These are phyloP conservation scores for Malachius bipustulatus DNA, from an alignment of 2,888 invertebrate species.

Conservation along the genomic window DNA sequence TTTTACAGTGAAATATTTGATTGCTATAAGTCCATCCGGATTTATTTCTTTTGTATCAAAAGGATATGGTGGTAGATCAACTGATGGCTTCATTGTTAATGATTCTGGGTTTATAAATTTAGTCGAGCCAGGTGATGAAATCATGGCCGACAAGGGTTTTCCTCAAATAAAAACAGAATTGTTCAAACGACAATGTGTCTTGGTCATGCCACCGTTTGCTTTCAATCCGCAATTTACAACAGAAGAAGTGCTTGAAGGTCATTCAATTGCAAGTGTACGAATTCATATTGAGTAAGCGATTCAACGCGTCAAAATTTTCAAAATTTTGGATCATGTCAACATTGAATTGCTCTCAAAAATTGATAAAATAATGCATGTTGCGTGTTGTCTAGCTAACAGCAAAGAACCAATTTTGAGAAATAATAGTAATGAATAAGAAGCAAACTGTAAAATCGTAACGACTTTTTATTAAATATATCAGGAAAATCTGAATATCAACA, in stretches of 20 bases:
- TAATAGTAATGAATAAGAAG: no score
- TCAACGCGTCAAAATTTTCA: slow-evolving; percentile 15
- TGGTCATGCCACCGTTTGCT: slow-evolving; percentile 19
- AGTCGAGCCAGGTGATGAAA: slow-evolving; percentile 4
- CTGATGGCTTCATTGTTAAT: slow-evolving; percentile 5
- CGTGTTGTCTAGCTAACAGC: slow-evolving; percentile 5
- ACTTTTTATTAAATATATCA: no score
- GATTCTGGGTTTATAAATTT: slow-evolving; percentile 3
- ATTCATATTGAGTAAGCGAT: slow-evolving; percentile 15
- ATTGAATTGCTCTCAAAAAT: slow-evolving; percentile 4
- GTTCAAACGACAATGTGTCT: slow-evolving; percentile 14
- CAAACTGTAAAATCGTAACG: no score
- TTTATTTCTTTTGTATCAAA: slow-evolving; percentile 6
- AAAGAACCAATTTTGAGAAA: no score
- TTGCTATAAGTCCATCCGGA: slow-evolving; percentile 13
- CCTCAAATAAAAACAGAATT: slow-evolving; percentile 13
- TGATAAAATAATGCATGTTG: slow-evolving; percentile 7
- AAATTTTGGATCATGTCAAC: slow-evolving; percentile 12
- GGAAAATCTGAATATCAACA: no score
- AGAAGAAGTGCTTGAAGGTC: slow-evolving; percentile 17
- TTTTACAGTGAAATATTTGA: slow-evolving; percentile 18
- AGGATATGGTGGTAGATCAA: slow-evolving; percentile 5
- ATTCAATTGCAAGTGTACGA: slow-evolving; percentile 14
- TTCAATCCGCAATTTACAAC: slow-evolving; percentile 16
- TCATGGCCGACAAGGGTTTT: slow-evolving; percentile 4